Base-by-base conservation (phyloP, 92 coral and sea anemone genomes). In the Phenganax stokvisi region DNA sequence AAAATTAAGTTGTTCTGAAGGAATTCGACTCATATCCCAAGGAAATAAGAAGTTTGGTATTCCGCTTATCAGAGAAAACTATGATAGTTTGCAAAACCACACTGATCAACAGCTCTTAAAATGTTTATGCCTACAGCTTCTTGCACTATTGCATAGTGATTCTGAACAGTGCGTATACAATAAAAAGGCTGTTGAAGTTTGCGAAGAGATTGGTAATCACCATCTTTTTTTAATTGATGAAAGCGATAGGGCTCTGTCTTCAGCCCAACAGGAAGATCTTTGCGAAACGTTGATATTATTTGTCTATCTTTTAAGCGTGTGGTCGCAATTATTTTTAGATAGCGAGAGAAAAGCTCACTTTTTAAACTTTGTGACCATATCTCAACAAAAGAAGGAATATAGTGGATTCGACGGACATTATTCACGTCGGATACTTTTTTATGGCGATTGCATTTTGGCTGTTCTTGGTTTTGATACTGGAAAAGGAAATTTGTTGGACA, bases 1-100 rank as follows among this genome's bases (percentile, higher is more conserved):
- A 56, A 84, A 77, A 12, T 27, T 0, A 7, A 6, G 53, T 54
- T 84, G 84, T 51, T 84, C 65, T 54, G n/a, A 51, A 6, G 87
- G 87, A 7, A 77, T 84, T 30, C 7, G 12, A 15, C 28, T 55
- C 0, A 31, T 84, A 28, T n/a, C 7, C 54, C 7, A 9, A 7
- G 72, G 53, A 0, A 51, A 67, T 51, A 20, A 72, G 20, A 47
- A 56, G 6, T 15, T 4, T 7, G 87, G 87, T n/a, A 12, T 25
- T 69, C 51, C 0, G 10, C 52, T 25, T 0, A 25, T 69, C 8
- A 1, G 51, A 17, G n/a, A 25, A 10, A 17, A 16, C 51, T 0
- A 11, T 29, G 10, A 6, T 25, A 7, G 12, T 29, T 69, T 69
- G n/a, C 12, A 17, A 12, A 29, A 69, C 47, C 2, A 2, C 5